Base-by-base conservation (phyloP, 2,797 vertebrate species). In the Sebastolobus altivelis region DNA sequence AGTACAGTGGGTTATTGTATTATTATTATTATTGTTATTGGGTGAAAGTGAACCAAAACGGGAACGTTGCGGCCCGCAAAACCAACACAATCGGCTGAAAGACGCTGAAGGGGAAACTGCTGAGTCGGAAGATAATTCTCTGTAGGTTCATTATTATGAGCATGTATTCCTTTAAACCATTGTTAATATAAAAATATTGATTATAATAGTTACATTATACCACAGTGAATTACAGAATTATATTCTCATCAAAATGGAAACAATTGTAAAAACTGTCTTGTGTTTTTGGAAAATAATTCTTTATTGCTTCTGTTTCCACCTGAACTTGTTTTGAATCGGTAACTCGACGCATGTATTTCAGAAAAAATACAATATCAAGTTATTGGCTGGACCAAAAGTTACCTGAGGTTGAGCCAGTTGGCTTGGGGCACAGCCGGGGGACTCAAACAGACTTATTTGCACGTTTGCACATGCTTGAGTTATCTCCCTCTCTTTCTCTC, bases 371-470 rank as follows among this genome's bases (percentile, higher is more conserved):
- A 60, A 56, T 35, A 69, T 75, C 13, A 65, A 27, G 14, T 77
- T 63, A 58, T 33, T 68, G n/a, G 25, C 37, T 66, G 72, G 20
- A 54, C 27, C 55, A 25, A 74, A 72, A 58, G 43, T 60, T 75
- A 65, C 33, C 66, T 60, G 80, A 80, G 65, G 56, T 35, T 33
- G 8, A 71, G 46, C 62, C 58, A 40, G 72, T 35, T 40, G 27
- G 69, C 70, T 67, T 11, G 20, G 33, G 72, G 74, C 69, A 35
- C 12, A 80, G 69, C 65, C 62, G 10, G 54, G 12, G 72, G 61
- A 72, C 22, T 73, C 33, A 52, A 65, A 81, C 66, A 52, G 11
- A 52, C 25, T 81, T 72, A 66, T 75, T 88, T 52, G 12, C 55
- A 84, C 9, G 2, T 65, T 80, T 76, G 31, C 68, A 72, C 37